Evolutionary conservation across 2,113 vertebrate species (phyloP), one percentile per base, ranked within the genome.

Genomic region (Microcebus lehilahytsara): DNA sequence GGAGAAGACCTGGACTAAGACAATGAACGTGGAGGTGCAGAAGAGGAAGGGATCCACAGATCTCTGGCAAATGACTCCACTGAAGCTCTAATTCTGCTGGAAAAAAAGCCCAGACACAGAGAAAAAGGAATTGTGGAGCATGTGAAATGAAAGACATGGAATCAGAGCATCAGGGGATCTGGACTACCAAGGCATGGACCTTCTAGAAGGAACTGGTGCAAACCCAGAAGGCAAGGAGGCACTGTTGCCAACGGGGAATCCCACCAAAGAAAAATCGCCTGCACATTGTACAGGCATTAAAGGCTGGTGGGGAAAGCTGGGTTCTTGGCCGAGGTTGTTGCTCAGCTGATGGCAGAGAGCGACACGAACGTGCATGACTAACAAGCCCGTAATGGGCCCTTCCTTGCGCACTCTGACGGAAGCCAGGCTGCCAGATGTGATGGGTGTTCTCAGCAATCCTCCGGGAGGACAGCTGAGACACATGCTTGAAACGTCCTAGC

Each of bases 281-380:
- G 37, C 37, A 14, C 46, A 9, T 91, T 81, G 60, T n/a, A 69
- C 51, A 89, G n/a, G 53, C 46, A 4, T 42, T 62, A 13, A 79
- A 66, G 60, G 25, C 56, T 56, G 13, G 4, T 22, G 32, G 62
- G 91, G 85, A 93, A 85, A 77, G 69, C 42, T 23, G 9, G 62
- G 23, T 69, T 97, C 85, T 94, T 90, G 80, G 94, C 62, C 75
- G 72, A 91, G 46, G 56, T 58, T 90, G 42, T 42, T 2, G 53
- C 6, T 22, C 88, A 90, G 74, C 81, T 60, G 77, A 79, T 42
- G 62, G 80, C 56, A 53, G 34, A 17, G 46, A 60, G 14, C 32
- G 49, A 30, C 80, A 88, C 10, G 30, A 81, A 89, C 12, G 12
- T 88, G 88, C 87, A 9, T 97, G 94, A 94, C 91, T 95, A 96